phyloP scores from a whole-genome alignment of 2,888 invertebrate species.

The Nomada fucata region DNA sequence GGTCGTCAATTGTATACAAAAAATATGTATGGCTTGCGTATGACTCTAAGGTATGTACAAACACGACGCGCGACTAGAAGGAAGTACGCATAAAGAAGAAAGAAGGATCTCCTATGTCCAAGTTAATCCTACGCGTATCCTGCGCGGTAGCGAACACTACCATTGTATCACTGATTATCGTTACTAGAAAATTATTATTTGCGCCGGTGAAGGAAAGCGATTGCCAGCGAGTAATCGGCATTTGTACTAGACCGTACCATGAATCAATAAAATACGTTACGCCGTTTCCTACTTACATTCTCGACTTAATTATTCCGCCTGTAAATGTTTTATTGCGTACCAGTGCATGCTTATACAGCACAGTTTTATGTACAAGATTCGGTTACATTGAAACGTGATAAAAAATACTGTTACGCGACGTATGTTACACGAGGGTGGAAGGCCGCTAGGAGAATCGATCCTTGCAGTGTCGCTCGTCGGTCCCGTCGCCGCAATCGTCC shows the following conservation, averaged over 20 bases:
- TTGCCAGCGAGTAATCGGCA: neutral
- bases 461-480: constrained; percentile 87
- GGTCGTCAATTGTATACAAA: constrained; percentile 35
- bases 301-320: constrained; percentile 9
- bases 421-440: neutral
- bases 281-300: constrained; percentile 38
- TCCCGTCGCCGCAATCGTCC: constrained; percentile 88
- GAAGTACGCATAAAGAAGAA: neutral
- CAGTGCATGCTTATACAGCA: constrained; percentile 55
- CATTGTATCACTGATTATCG: neutral
- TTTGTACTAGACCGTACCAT: constrained; percentile 37
- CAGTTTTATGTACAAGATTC: constrained; percentile 57
- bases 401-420: constrained; percentile 58
- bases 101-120: constrained; percentile 5
- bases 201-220: neutral
- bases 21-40: constrained; percentile 21
- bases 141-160: too few species aligned
- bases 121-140: too few species aligned
- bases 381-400: constrained; percentile 58
- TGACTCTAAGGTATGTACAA: constrained; percentile 25
- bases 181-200: constrained; percentile 6
- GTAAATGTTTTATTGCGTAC: constrained; percentile 47
- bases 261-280: constrained; percentile 34
- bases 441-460: constrained; percentile 68
- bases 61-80: neutral